Conservation (phyloP, 2,888 invertebrate species). For the Temnothorax rugatulus region DNA sequence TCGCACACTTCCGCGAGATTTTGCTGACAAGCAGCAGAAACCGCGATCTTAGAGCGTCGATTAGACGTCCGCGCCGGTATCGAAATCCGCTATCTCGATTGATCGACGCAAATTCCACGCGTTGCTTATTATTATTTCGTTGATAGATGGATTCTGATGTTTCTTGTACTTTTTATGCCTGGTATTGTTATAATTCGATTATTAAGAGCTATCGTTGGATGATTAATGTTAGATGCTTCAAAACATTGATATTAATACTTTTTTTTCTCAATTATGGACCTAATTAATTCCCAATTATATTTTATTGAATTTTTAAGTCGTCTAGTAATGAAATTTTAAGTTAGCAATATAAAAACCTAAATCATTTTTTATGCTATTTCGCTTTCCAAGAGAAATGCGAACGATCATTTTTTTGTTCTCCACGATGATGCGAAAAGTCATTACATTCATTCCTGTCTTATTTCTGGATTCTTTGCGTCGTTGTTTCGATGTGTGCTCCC, state of each 20-base stretch:
- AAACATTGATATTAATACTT: not conserved
- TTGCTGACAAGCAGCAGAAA: conserved; percentile 43
- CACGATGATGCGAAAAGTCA: not conserved
- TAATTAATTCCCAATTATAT: not conserved
- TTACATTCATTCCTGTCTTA: not conserved
- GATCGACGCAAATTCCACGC: not conserved
- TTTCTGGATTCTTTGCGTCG: conserved; percentile 22
- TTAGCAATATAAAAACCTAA: not conserved
- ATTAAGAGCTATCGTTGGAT: not conserved
- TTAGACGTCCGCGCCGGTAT: conserved; percentile 37
- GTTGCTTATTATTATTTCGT: conserved; percentile 7
- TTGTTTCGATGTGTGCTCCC: conserved; percentile 23
- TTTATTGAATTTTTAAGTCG: not conserved
- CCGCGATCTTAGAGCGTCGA: conserved; percentile 50
- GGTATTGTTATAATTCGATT: not conserved
- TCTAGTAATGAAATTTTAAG: not conserved
- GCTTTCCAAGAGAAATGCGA: not conserved
- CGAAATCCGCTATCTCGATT: not conserved
- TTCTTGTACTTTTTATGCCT: not conserved
- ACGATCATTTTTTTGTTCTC: not conserved
- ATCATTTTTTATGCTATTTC: not conserved
- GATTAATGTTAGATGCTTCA: not conserved
- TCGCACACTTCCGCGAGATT: conserved; percentile 47
- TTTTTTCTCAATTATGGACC: not conserved
- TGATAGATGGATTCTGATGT: not conserved